These are phyloP conservation scores for Drosophila kurseongensis DNA, from an alignment of 1,140 invertebrate genomes.

Conservation along the genomic window DNA sequence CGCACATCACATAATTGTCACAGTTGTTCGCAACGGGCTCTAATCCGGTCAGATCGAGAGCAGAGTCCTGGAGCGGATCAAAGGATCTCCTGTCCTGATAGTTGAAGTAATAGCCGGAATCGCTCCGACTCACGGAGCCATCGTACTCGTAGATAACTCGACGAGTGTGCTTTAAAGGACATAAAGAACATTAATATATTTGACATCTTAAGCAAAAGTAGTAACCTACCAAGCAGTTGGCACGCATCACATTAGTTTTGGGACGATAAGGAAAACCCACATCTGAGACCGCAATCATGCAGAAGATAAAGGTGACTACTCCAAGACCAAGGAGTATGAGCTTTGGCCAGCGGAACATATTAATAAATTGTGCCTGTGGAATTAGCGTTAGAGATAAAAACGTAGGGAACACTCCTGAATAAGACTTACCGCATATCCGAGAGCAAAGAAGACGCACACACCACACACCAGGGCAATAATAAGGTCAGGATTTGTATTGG, in stretches of 20 bases:
- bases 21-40: slow-evolving; percentile 87
- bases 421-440: slow-evolving; percentile 65
- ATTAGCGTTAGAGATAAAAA: no score
- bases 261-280: slow-evolving; percentile 91
- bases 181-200: neutral
- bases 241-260: slow-evolving; percentile 88
- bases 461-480: slow-evolving; percentile 85
- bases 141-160: slow-evolving; percentile 86
- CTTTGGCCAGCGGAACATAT: slow-evolving; percentile 68
- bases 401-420: accelerated
- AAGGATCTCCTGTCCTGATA: slow-evolving; percentile 89
- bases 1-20: slow-evolving; percentile 89
- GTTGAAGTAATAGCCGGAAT: slow-evolving; percentile 90
- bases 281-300: slow-evolving; percentile 87
- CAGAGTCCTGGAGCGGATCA: slow-evolving; percentile 85
- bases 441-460: slow-evolving; percentile 75
- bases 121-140: slow-evolving; percentile 85
- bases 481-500: slow-evolving; percentile 87
- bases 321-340: slow-evolving; percentile 48
- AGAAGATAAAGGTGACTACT: slow-evolving; percentile 80
- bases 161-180: slow-evolving; percentile 86
- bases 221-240: slow-evolving; percentile 87
- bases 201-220: neutral
- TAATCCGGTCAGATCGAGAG: slow-evolving; percentile 85
- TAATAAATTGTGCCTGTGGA: slow-evolving; percentile 64